A percentile compares a stretch with the other conserved stretches of the same genome.
Evolutionary conservation across 2,113 vertebrate genomes (phyloP).

Genomic region (Collichthys lucidus): DNA sequence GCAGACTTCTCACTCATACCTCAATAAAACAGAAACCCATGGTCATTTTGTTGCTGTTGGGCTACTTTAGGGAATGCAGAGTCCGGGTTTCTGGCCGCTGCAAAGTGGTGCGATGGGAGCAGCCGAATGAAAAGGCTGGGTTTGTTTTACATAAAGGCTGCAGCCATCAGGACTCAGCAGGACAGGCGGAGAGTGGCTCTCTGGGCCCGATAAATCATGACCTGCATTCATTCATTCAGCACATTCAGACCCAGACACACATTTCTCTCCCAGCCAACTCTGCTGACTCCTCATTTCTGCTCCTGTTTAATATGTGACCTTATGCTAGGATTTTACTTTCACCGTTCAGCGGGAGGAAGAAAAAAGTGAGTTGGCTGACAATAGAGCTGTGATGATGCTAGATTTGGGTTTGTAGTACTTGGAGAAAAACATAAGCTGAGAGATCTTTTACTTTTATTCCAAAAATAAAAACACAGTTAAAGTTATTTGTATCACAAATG

Average conservation of each 20-base stretch:
- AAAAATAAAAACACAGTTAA: constrained; percentile 40
- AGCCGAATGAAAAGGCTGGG: constrained; percentile 81
- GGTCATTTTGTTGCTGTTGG: constrained; percentile 73
- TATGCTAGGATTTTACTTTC: constrained; percentile 72
- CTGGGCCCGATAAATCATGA: constrained; percentile 82
- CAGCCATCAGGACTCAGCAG: constrained; percentile 79
- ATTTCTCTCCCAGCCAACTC: constrained; percentile 73
- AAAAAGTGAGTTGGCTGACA: constrained; percentile 53
- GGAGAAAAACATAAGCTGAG: constrained; percentile 11
- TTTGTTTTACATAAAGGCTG: constrained; percentile 85
- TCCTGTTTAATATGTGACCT: constrained; percentile 79
- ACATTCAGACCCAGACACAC: constrained; percentile 79
- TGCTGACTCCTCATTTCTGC: constrained; percentile 83
- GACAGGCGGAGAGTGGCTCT: constrained; percentile 74
- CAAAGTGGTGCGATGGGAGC: constrained; percentile 65
- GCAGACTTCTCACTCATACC: constrained; percentile 62
- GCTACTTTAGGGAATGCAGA: constrained; percentile 76
- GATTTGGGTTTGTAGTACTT: constrained; percentile 19
- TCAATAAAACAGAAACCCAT: constrained; percentile 75
- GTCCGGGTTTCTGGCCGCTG: constrained; percentile 58
- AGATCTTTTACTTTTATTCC: constrained; percentile 12
- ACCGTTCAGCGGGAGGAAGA: constrained; percentile 35
- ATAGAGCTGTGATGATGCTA: constrained; percentile 26
- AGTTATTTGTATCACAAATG: constrained; percentile 51
- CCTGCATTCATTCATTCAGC: constrained; percentile 82